Evolutionary conservation across 1,140 invertebrate species (phyloP).

Genomic region (Drosophila yakuba): DNA sequence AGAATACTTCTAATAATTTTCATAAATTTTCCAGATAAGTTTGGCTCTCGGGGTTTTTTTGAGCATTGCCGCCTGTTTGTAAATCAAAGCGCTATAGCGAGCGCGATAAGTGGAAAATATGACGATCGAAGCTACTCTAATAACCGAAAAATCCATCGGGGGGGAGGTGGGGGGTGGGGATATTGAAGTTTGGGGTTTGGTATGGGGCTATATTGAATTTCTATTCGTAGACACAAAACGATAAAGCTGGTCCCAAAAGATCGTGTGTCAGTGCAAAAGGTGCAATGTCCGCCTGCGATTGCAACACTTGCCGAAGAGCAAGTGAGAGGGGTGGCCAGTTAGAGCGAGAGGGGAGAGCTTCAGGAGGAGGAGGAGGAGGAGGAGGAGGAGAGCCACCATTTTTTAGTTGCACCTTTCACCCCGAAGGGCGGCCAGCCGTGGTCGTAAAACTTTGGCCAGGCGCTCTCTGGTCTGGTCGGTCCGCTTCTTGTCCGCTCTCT

Average conservation of each 20-base stretch:
- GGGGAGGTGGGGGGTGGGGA: not conserved
- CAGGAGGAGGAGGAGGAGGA: constrained; percentile 1
- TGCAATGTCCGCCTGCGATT: constrained; percentile 77
- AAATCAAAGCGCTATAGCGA: constrained; percentile 59
- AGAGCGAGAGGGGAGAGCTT: constrained; percentile 15
- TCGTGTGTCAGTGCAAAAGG: constrained; percentile 75
- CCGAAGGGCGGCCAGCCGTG: constrained; percentile 28
- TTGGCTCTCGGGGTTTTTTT: constrained; percentile 36
- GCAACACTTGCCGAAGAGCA: constrained; percentile 39
- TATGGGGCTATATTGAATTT: constrained; percentile 65
- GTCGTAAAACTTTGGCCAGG: constrained; percentile 54
- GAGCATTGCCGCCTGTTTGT: constrained; percentile 70
- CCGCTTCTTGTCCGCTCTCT: constrained; percentile 10
- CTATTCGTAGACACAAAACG: constrained; percentile 79
- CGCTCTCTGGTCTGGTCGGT: not conserved
- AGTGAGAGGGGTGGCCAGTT: constrained; percentile 2
- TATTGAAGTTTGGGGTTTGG: not conserved
- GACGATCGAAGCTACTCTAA: constrained; percentile 56
- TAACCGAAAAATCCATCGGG: constrained; percentile 22
- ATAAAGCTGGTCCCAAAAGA: constrained; percentile 67
- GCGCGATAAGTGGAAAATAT: constrained; percentile 71
- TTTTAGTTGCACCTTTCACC: constrained; percentile 63
- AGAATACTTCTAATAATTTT: constrained; percentile 83
- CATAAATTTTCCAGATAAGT: constrained; percentile 74
- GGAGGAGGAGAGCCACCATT: constrained; percentile 35